phyloP scores from a whole-genome alignment of 1,140 invertebrate genomes.

The Pseudomyrmex pallidus region DNA sequence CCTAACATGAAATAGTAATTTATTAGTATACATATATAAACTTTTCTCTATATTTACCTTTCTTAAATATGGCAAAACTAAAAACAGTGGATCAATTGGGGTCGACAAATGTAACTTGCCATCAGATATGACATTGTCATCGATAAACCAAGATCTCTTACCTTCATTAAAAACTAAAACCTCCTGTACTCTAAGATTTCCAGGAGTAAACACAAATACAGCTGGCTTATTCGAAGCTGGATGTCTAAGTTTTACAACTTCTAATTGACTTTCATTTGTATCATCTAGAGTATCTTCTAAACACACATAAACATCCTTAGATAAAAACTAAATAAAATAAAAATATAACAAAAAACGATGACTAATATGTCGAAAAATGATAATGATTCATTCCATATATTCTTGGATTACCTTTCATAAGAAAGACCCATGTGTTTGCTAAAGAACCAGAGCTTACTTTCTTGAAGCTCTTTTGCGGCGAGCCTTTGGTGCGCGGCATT shows the following conservation, averaged over 20 bases:
- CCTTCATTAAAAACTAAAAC: constrained; percentile 89
- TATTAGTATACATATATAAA: too few relatives aligned
- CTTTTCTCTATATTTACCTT: constrained; percentile 77
- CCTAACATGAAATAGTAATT: background rate
- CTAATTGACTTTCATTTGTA: constrained; percentile 87
- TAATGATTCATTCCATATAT: background rate
- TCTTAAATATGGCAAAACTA: constrained; percentile 86
- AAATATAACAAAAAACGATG: background rate
- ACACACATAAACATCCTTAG: constrained; percentile 34
- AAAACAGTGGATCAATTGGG: constrained; percentile 90
- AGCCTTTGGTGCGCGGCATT: constrained; percentile 86
- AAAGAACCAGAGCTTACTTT: constrained; percentile 77
- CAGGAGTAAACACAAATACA: constrained; percentile 87
- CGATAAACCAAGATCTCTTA: constrained; percentile 89
- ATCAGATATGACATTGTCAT: constrained; percentile 90
- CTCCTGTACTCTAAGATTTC: constrained; percentile 87
- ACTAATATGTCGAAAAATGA: background rate
- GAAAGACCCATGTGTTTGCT: constrained; percentile 88
- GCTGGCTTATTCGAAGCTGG: constrained; percentile 87
- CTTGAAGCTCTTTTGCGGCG: constrained; percentile 87
- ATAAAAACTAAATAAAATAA: background rate
- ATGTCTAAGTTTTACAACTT: constrained; percentile 90
- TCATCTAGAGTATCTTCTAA: constrained; percentile 84
- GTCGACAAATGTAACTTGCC: constrained; percentile 90
- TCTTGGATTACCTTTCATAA: constrained; percentile 86